phyloP scores from a whole-genome alignment of 2,113 vertebrate species.

The Neopipo cinnamomea region DNA sequence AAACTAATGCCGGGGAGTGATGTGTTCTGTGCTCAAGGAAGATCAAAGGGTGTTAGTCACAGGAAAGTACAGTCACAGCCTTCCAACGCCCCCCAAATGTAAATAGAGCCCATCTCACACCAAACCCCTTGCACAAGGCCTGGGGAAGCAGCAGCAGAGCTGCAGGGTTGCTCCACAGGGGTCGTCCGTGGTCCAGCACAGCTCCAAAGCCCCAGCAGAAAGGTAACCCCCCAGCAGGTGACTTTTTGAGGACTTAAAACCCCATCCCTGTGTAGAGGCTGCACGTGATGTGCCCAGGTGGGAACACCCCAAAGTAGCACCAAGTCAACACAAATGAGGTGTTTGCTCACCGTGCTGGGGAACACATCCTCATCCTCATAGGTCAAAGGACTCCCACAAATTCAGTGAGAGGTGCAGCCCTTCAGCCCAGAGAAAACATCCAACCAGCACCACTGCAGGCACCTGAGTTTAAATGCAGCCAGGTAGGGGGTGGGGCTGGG shows the following conservation, averaged over 20 bases:
- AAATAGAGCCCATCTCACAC: background rate
- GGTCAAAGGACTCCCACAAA: background rate
- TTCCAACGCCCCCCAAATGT: background rate
- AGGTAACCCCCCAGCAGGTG: background rate
- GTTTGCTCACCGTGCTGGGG: fast-evolving
- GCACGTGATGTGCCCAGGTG: fast-evolving
- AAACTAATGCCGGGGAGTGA: background rate
- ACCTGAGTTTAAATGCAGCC: background rate
- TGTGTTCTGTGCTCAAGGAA: background rate
- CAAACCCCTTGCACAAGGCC: background rate
- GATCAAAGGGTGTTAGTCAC: background rate
- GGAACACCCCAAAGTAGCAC: background rate
- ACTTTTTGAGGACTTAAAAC: fast-evolving
- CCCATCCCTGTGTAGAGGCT: fast-evolving
- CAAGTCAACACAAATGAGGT: background rate
- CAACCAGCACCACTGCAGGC: fast-evolving
- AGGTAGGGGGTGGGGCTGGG: fast-evolving
- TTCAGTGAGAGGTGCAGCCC: background rate
- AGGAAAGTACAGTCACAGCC: background rate
- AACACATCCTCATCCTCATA: background rate
- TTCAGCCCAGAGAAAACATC: fast-evolving
- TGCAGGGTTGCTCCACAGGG: background rate
- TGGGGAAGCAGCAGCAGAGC: background rate
- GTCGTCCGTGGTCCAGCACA: fast-evolving
- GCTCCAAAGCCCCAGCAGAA: background rate